Conservation (phyloP, 1,140 invertebrate species). For the Macrobrachium rosenbergii region DNA sequence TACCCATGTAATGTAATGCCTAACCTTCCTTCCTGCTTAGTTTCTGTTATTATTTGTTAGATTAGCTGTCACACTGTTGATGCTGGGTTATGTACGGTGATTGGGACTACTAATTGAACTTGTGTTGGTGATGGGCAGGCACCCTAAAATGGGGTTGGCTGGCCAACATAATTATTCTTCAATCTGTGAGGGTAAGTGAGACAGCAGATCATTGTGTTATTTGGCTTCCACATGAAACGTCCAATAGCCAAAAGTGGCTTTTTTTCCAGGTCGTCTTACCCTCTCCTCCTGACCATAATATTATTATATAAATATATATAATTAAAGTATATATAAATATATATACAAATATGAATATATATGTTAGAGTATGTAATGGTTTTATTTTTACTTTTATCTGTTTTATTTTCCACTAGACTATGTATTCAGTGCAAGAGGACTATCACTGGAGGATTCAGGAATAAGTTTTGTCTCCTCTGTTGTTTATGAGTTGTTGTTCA, state of each 20-base stretch:
- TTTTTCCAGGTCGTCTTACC: constrained; percentile 26
- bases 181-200: constrained; percentile 1
- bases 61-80: constrained; percentile 59
- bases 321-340: constrained; percentile 39
- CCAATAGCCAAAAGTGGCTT: constrained; percentile 47
- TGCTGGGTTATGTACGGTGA: constrained; percentile 58
- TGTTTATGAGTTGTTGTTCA: too few relatives aligned
- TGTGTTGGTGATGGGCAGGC: constrained; percentile 47
- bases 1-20: constrained; percentile 52
- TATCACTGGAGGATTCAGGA: neutral
- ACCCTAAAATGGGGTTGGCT: constrained; percentile 19
- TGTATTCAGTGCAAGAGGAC: neutral
- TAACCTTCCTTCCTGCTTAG: constrained; percentile 60
- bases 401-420: neutral
- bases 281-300: constrained; percentile 37
- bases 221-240: constrained; percentile 44
- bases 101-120: constrained; percentile 59
- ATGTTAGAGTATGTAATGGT: neutral
- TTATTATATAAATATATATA: constrained; percentile 51
- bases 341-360: constrained; percentile 12
- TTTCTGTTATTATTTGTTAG: constrained; percentile 53
- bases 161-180: constrained; percentile 15
- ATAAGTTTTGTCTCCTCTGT: neutral
- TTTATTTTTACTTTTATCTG: neutral
- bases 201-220: constrained; percentile 49